Conservation (phyloP, 37 sponge, comb jelly and placozoan species). For the Lycopodina hypogea region DNA sequence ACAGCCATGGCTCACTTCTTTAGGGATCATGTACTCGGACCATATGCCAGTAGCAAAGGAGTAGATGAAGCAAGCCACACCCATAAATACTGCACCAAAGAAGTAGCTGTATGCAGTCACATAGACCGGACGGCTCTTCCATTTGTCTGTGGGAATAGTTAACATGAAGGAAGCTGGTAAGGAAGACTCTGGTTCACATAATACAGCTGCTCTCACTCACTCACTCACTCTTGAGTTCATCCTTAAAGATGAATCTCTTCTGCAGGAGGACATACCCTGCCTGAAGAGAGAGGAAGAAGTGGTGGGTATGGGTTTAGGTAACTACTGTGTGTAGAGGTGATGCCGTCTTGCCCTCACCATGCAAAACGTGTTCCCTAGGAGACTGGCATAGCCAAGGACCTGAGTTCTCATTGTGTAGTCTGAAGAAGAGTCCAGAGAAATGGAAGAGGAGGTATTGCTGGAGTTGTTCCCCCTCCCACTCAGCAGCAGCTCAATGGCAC, state of each 20-base stretch:
- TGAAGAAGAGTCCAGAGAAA: not conserved
- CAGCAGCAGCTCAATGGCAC: conserved; percentile 62
- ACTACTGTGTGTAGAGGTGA: no score
- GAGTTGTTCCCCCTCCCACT: not conserved
- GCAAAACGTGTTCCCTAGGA: conserved; percentile 56
- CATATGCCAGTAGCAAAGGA: not conserved
- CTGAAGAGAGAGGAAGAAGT: conserved; percentile 20
- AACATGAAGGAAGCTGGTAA: no score
- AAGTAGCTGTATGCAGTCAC: conserved; percentile 73
- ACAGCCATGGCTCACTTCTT: conserved; percentile 51
- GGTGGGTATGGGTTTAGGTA: not conserved
- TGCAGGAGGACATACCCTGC: conserved; percentile 63
- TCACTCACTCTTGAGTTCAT: not conserved
- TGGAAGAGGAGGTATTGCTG: no score
- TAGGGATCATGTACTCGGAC: conserved; percentile 36
- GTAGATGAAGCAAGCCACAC: conserved; percentile 62
- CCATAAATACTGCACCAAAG: conserved; percentile 78
- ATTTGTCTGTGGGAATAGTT: conserved; percentile 20
- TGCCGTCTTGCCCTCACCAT: conserved; percentile 34
- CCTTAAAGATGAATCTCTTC: conserved; percentile 65
- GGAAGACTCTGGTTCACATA: no score
- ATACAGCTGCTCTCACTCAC: no score
- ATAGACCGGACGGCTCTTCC: conserved; percentile 57
- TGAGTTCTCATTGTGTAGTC: not conserved
- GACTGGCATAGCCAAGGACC: conserved; percentile 38